A percentile compares a stretch with the other conserved stretches of the same genome.
Evolutionary conservation across 2,113 vertebrate genomes (phyloP).

Genomic region (Psilopogon haemacephalus): DNA sequence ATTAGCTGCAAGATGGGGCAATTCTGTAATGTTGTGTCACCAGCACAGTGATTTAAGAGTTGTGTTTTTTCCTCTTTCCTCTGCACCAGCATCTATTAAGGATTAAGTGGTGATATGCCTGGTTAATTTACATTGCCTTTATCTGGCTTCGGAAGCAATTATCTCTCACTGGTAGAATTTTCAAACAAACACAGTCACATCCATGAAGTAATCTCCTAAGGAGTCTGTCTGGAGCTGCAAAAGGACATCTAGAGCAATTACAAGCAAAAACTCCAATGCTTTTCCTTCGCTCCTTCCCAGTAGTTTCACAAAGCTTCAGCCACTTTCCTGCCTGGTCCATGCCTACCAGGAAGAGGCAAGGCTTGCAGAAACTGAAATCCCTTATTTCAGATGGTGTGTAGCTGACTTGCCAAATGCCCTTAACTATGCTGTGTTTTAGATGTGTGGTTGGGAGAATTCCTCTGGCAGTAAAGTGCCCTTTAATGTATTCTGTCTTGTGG

Average conservation of each 20-base stretch:
- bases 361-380: not conserved
- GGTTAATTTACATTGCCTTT: constrained; percentile 35
- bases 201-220: not conserved
- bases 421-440: not conserved
- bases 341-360: not conserved
- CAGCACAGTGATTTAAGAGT: not conserved
- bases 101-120: not conserved
- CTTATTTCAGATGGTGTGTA: not conserved
- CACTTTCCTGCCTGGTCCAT: rapidly evolving
- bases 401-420: not conserved
- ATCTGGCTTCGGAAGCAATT: not conserved
- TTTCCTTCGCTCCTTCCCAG: not conserved
- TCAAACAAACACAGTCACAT: not conserved
- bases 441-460: not conserved
- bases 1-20: not conserved
- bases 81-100: not conserved
- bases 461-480: not conserved
- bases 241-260: not conserved
- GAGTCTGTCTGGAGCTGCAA: not conserved
- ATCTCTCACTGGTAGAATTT: constrained; percentile 27
- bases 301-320: not conserved
- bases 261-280: not conserved
- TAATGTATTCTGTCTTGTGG: not conserved
- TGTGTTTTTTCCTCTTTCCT: not conserved
- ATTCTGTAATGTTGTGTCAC: not conserved